These are phyloP conservation scores for Typhlomys cinereus DNA, from an alignment of 2,113 vertebrate genomes.

Conservation along the genomic window DNA sequence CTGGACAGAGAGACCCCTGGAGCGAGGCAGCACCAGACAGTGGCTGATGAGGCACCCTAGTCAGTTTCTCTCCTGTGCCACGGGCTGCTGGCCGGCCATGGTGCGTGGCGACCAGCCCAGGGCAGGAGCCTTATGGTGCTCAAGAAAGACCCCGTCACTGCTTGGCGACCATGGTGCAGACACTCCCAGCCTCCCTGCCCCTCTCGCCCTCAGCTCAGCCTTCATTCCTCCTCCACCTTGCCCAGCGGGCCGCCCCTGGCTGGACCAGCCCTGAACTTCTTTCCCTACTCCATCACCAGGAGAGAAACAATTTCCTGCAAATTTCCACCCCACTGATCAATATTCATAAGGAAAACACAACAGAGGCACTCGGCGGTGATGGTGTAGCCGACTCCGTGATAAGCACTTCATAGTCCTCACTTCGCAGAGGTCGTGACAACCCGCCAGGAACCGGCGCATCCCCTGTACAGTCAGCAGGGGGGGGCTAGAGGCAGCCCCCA, in stretches of 20 bases:
- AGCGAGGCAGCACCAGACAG: too few relatives aligned
- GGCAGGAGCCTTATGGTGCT: not conserved
- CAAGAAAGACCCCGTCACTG: not conserved
- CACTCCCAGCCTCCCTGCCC: too few relatives aligned
- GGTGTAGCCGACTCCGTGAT: not conserved
- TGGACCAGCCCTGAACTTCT: not conserved
- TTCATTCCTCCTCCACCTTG: not conserved
- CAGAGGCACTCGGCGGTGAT: accelerated
- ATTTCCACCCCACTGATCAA: not conserved
- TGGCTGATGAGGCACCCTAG: too few relatives aligned
- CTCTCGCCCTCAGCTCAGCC: not conserved
- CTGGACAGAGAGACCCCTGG: too few relatives aligned
- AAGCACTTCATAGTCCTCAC: not conserved
- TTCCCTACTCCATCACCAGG: not conserved
- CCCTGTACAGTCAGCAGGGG: accelerated
- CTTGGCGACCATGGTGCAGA: not conserved
- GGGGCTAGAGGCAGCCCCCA: not conserved
- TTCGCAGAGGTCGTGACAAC: not conserved
- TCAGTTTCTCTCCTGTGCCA: not conserved
- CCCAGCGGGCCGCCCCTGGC: not conserved
- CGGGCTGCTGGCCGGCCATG: not conserved
- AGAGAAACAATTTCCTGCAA: not conserved
- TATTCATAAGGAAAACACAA: not conserved
- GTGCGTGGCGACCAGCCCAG: not conserved
- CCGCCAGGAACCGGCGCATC: accelerated